Conservation (phyloP, 1,140 invertebrate genomes). For the Drosophila rhopaloa region DNA sequence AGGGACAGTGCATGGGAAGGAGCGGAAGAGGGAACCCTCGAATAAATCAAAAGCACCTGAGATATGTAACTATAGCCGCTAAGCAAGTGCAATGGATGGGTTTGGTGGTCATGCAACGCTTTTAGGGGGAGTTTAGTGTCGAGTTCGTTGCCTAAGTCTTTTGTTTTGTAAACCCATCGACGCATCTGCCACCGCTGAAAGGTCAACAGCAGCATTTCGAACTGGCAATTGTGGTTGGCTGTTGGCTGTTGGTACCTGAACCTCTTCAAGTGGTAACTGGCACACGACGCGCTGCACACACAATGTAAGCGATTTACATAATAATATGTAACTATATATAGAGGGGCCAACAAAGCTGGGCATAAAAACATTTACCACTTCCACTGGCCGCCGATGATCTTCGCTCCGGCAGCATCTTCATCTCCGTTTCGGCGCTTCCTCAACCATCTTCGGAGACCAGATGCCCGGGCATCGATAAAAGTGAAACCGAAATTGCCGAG, state of each 20-base stretch:
- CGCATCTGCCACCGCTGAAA: conserved; percentile 46
- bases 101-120: conserved; percentile 54
- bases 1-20: conserved; percentile 7
- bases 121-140: conserved; percentile 53
- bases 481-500: conserved; percentile 79
- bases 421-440: conserved; percentile 36
- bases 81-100: conserved; percentile 50
- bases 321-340: conserved; percentile 70
- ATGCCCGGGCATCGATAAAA: conserved; percentile 77
- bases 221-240: conserved; percentile 23
- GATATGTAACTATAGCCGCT: conserved; percentile 23
- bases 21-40: background rate
- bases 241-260: background rate
- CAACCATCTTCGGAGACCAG: conserved; percentile 30
- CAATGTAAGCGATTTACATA: conserved; percentile 81
- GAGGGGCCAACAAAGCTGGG: conserved; percentile 54
- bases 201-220: conserved; percentile 72
- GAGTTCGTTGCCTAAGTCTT: conserved; percentile 82
- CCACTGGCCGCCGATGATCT: conserved; percentile 50
- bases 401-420: conserved; percentile 46
- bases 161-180: conserved; percentile 59
- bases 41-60: conserved; percentile 54
- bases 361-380: conserved; percentile 71
- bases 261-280: conserved; percentile 54
- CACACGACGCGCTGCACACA: conserved; percentile 67